phyloP scores from a whole-genome alignment of 2,888 invertebrate species.

The Ptilodon capucinus region DNA sequence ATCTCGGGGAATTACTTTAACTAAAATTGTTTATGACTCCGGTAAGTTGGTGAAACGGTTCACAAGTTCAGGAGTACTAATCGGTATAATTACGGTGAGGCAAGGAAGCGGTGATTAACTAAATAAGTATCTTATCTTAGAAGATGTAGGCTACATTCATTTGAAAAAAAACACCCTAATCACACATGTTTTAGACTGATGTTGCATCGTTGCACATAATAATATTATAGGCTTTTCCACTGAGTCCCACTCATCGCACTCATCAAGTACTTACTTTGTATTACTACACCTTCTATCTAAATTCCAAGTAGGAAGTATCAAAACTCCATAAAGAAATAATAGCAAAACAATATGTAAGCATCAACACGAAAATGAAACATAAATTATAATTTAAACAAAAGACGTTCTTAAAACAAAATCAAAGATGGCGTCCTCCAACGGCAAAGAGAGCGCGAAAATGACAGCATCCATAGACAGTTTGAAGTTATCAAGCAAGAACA shows the following conservation, averaged over 20 bases:
- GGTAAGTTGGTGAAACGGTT: neutral
- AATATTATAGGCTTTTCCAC: too few relatives aligned
- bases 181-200: too few relatives aligned
- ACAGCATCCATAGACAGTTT: conserved; percentile 75
- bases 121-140: neutral
- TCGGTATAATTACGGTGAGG: neutral
- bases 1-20: neutral
- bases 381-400: neutral
- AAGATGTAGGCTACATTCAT: too few relatives aligned
- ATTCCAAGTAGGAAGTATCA: too few relatives aligned
- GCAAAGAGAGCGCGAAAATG: conserved; percentile 69
- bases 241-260: too few relatives aligned
- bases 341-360: too few relatives aligned
- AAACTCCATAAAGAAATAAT: too few relatives aligned
- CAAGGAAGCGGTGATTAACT: neutral
- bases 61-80: neutral
- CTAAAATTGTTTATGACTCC: neutral
- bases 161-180: too few relatives aligned
- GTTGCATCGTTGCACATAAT: too few relatives aligned
- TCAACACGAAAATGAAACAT: too few relatives aligned
- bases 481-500: conserved; percentile 73
- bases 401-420: conserved; percentile 6
- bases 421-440: conserved; percentile 73
- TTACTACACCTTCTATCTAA: too few relatives aligned
- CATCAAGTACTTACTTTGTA: too few relatives aligned